Base-by-base conservation (phyloP, 2,113 vertebrate genomes). In the Ia io region DNA sequence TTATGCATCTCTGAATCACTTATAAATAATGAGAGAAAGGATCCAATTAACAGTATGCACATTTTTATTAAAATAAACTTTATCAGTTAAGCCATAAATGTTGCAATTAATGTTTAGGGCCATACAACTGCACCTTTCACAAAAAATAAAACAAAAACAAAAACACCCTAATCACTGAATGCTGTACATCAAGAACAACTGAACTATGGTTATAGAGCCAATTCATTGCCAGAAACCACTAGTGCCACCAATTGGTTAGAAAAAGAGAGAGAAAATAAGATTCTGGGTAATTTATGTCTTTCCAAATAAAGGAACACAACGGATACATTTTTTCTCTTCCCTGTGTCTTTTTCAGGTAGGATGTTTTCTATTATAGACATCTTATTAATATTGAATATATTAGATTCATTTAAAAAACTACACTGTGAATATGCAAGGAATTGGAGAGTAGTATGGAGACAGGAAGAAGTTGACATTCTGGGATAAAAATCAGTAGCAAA, bases 211-310 rank as follows among this genome's bases (percentile, higher is more conserved):
- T 30, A 70, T 2, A 65, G 80, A 80, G 13, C 20, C 14, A 73
- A 67, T 56, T 80, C 22, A 23, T 56, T 83, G 70, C 23, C 53
- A 63, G 84, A 71, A 88, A 49, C 69, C 85, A 88, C 77, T 42
- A 78, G 61, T 82, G 84, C 88, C 80, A 90, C 49, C 73, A 92
- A 74, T 94, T 90, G 84, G 44, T 40, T 53, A 35, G 65, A 61
- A 73, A 69, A 70, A 65, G 22, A 32, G 18, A 69, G 35, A 90
- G 12, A 89, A 18, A 87, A 77, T 42, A 82, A 88, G 80, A 93
- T 96, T 90, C 88, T 96, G 90, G 90, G 92, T 96, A 94, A 97
- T 94, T 92, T 82, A 25, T 61, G 30, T 47, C 23, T 83, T 95
- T 90, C 30, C 61, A 84, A 80, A 95, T 63, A 91, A 83, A 83